These are phyloP conservation scores for Electrophaes corylata DNA, from an alignment of 2,888 invertebrate species.

Conservation along the genomic window DNA sequence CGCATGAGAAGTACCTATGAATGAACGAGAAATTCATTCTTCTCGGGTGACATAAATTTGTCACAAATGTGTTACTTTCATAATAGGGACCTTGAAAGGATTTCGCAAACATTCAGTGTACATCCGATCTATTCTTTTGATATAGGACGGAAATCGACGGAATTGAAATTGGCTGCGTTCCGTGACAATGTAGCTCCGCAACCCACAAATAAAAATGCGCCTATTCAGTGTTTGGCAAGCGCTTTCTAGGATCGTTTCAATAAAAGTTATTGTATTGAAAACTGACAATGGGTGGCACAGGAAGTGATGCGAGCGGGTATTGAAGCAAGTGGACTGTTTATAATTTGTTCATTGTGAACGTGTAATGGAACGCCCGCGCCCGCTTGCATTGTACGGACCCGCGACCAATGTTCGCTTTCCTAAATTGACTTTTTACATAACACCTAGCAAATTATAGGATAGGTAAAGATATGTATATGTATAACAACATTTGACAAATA, in stretches of 20 bases:
- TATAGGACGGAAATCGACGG: constrained; percentile 73
- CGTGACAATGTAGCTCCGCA: constrained; percentile 69
- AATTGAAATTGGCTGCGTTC: constrained; percentile 69
- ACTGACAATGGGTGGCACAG: constrained; percentile 77
- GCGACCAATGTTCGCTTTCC: constrained; percentile 62
- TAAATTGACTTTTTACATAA: constrained; percentile 74
- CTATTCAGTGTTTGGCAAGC: constrained; percentile 67
- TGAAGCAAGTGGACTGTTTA: constrained; percentile 82
- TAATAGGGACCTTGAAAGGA: constrained; percentile 55
- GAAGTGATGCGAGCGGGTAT: constrained; percentile 80
- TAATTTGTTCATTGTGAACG: constrained; percentile 80
- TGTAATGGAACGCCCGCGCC: constrained; percentile 71
- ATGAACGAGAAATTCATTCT: constrained; percentile 51
- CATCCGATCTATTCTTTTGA: constrained; percentile 66
- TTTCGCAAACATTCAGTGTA: constrained; percentile 62
- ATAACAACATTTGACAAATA: no score
- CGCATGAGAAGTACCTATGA: constrained; percentile 46
- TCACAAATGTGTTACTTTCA: constrained; percentile 51
- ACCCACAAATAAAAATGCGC: constrained; percentile 72
- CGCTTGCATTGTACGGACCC: constrained; percentile 63
- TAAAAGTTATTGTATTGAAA: constrained; percentile 83
- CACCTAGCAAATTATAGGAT: constrained; percentile 14
- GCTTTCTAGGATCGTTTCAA: constrained; percentile 80
- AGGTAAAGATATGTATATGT: no score
- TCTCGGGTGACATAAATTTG: constrained; percentile 66